Evolutionary conservation across 2,113 vertebrate genomes (phyloP).

Genomic region (Ia io): DNA sequence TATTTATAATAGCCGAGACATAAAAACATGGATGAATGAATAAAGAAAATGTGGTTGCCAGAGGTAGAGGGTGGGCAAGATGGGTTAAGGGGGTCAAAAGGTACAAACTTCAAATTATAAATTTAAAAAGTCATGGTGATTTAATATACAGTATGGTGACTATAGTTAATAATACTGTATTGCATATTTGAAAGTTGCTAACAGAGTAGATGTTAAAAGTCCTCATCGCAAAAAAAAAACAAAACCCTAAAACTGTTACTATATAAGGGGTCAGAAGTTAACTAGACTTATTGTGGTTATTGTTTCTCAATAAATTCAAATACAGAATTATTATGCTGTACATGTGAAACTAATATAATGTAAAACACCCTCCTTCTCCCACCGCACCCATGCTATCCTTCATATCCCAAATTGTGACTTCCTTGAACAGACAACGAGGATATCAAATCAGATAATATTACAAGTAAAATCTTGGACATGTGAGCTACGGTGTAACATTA

Average conservation of each 20-base stretch:
- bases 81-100: neutral
- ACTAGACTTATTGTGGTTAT: neutral
- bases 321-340: neutral
- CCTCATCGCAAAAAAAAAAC: neutral
- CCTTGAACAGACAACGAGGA: neutral
- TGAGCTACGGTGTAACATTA: neutral
- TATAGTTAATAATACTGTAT: neutral
- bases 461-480: neutral
- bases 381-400: rapidly evolving
- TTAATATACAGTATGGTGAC: neutral
- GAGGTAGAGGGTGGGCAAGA: neutral
- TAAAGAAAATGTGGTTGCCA: neutral
- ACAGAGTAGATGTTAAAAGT: neutral
- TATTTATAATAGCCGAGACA: neutral
- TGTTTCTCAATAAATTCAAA: neutral
- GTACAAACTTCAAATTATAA: neutral
- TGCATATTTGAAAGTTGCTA: neutral
- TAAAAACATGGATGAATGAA: neutral
- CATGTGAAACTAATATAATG: neutral
- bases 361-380: neutral
- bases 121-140: neutral
- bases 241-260: neutral
- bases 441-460: neutral
- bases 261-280: neutral
- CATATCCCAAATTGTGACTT: neutral